A percentile compares a stretch with the other conserved stretches of the same genome.
Evolutionary conservation across 30 jellyfish, hydroid and myxozoan genomes (phyloP).

Genomic region (Morbakka virulenta): DNA sequence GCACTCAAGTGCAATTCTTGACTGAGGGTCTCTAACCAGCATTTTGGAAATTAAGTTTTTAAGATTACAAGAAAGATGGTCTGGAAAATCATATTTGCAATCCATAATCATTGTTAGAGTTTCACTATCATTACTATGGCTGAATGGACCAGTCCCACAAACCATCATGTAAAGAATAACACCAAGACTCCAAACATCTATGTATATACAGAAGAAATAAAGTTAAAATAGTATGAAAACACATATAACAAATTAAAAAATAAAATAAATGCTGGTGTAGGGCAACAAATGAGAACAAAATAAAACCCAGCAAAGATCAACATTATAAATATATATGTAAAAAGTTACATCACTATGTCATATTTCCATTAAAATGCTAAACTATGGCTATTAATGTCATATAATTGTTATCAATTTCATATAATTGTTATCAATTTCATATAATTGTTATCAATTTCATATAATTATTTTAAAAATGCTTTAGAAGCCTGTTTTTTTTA

Average conservation of each 20-base stretch:
- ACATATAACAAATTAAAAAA: too few relatives aligned
- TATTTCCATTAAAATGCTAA: too few relatives aligned
- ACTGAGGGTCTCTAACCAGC: slow-evolving; percentile 89
- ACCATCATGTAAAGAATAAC: slow-evolving; percentile 98
- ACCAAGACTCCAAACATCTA: slow-evolving; percentile 99
- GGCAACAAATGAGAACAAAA: neutral
- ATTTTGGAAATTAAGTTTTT: slow-evolving; percentile 76
- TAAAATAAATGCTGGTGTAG: neutral
- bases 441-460: too few relatives aligned
- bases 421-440: too few relatives aligned
- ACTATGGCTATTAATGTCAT: too few relatives aligned
- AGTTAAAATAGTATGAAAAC: too few relatives aligned
- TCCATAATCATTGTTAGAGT: slow-evolving; percentile 93
- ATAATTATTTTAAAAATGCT: too few relatives aligned
- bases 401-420: too few relatives aligned
- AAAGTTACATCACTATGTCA: too few relatives aligned
- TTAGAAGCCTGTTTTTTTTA: too few relatives aligned
- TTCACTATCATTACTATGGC: slow-evolving; percentile 93
- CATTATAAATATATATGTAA: neutral
- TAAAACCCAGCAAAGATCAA: neutral
- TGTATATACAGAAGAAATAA: neutral
- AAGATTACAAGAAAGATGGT: slow-evolving; percentile 67
- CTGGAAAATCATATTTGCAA: slow-evolving; percentile 89
- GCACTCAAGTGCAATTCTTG: slow-evolving; percentile 76
- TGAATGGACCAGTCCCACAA: slow-evolving; percentile 92